Evolutionary conservation across 2,888 invertebrate genomes (phyloP).

Genomic region (Drosophila putrida): DNA sequence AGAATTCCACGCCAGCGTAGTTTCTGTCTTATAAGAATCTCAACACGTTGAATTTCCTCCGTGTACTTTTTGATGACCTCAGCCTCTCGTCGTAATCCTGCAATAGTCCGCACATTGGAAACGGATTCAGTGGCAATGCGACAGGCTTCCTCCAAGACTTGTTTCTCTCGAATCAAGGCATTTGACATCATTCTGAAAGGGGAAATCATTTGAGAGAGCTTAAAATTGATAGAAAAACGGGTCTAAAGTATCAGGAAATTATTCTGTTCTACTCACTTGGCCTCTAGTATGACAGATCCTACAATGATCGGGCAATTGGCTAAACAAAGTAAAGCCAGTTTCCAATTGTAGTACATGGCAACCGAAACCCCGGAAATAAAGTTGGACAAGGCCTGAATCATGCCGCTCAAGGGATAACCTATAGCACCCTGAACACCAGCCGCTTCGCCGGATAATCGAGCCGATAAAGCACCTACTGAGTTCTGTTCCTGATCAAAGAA

Average conservation of each 20-base stretch:
- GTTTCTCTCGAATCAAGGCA: conserved; percentile 88
- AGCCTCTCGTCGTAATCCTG: conserved; percentile 89
- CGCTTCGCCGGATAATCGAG: conserved; percentile 90
- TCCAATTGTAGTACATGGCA: conserved; percentile 89
- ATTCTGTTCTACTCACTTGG: conserved; percentile 81
- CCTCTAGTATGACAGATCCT: conserved; percentile 89
- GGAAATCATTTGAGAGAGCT: too few relatives aligned
- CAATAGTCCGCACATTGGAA: conserved; percentile 90
- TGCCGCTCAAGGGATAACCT: conserved; percentile 89
- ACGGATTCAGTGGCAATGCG: conserved; percentile 92
- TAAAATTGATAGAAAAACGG: too few relatives aligned
- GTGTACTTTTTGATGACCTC: conserved; percentile 88
- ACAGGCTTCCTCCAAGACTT: conserved; percentile 89
- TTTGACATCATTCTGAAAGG: conserved; percentile 87
- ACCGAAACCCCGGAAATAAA: conserved; percentile 88
- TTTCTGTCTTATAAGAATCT: conserved; percentile 86
- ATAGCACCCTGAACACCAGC: conserved; percentile 91
- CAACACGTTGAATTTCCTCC: conserved; percentile 87
- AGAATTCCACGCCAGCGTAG: conserved; percentile 89
- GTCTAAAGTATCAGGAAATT: too few relatives aligned
- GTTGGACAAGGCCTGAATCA: conserved; percentile 89
- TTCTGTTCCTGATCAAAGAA: conserved; percentile 91
- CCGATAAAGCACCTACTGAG: conserved; percentile 90
- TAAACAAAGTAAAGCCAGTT: conserved; percentile 89
- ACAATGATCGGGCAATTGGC: conserved; percentile 90